Evolutionary conservation across 2,888 invertebrate genomes (phyloP).

Genomic region (Volucella inanis): DNA sequence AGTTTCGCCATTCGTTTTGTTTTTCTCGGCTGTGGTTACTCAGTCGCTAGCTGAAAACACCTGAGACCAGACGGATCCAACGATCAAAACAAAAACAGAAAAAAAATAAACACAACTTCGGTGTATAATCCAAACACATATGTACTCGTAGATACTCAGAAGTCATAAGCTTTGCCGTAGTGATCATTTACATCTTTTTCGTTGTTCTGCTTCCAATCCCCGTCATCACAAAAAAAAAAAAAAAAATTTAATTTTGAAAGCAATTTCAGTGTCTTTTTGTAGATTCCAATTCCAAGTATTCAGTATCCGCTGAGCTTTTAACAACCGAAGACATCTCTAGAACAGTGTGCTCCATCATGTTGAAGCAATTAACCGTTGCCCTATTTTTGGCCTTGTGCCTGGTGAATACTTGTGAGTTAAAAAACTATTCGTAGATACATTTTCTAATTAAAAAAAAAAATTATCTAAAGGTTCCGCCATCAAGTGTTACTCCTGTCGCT

Average conservation of each 20-base stretch:
- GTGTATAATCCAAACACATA: slow-evolving; percentile 26
- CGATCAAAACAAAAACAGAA: slow-evolving; percentile 37
- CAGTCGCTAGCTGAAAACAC: slow-evolving; percentile 49
- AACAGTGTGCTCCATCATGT: slow-evolving; percentile 76
- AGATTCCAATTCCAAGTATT: slow-evolving; percentile 38
- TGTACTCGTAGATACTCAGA: not conserved
- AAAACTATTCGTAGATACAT: not conserved
- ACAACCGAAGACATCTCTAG: slow-evolving; percentile 28
- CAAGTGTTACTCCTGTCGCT: slow-evolving; percentile 81
- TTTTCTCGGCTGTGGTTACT: slow-evolving; percentile 2
- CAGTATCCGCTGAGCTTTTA: slow-evolving; percentile 46
- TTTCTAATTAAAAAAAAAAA: not conserved
- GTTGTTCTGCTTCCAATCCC: not conserved
- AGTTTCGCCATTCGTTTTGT: slow-evolving; percentile 1
- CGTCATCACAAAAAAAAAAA: slow-evolving; percentile 19
- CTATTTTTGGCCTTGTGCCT: slow-evolving; percentile 79
- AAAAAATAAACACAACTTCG: slow-evolving; percentile 6
- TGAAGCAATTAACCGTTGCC: slow-evolving; percentile 79
- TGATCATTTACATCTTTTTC: too few relatives aligned
- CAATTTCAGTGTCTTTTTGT: slow-evolving; percentile 14
- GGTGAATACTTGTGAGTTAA: slow-evolving; percentile 79
- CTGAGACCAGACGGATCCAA: slow-evolving; percentile 48
- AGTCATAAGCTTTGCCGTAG: not conserved
- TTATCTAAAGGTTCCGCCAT: slow-evolving; percentile 79
- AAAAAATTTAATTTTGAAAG: slow-evolving; percentile 27